Conservation (phyloP, 2,888 invertebrate species). For the Sceliomorpha sp. region DNA sequence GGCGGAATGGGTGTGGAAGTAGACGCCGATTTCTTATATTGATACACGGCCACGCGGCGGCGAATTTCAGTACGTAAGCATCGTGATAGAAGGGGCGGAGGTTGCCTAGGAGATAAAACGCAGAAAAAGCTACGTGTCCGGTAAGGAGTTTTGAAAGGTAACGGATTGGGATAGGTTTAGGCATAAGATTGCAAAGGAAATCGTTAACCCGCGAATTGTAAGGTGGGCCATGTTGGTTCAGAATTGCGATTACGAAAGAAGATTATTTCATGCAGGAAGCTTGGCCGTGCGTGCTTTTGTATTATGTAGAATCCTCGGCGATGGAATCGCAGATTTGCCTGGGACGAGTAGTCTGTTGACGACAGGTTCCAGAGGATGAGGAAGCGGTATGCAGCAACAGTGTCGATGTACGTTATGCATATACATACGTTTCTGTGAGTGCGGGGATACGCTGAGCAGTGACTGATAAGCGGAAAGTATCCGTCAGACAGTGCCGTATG, state of each 20-base stretch:
- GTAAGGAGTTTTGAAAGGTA: no score
- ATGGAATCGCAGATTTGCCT: constrained; percentile 62
- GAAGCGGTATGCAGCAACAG: constrained; percentile 32
- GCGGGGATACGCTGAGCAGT: constrained; percentile 41
- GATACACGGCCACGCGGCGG: no score
- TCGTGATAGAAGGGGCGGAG: no score
- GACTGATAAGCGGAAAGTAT: constrained; percentile 62
- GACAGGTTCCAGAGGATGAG: constrained; percentile 48
- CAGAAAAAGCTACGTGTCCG: no score
- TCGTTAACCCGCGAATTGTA: no score
- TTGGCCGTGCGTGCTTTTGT: constrained; percentile 69
- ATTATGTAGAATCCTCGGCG: constrained; percentile 66
- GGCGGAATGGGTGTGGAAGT: no score
- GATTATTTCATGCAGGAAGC: constrained; percentile 75
- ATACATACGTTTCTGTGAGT: constrained; percentile 38
- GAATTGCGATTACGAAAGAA: constrained; percentile 72
- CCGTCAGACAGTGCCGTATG: constrained; percentile 52
- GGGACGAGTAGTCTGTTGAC: constrained; percentile 51
- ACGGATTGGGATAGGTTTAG: no score
- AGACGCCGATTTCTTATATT: no score
- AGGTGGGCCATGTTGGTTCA: constrained; percentile 61
- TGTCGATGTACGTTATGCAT: constrained; percentile 39
- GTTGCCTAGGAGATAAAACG: no score
- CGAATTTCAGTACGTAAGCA: no score
- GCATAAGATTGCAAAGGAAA: no score